Conservation (phyloP, 2,888 invertebrate species). For the Sarcophaga variegata region DNA sequence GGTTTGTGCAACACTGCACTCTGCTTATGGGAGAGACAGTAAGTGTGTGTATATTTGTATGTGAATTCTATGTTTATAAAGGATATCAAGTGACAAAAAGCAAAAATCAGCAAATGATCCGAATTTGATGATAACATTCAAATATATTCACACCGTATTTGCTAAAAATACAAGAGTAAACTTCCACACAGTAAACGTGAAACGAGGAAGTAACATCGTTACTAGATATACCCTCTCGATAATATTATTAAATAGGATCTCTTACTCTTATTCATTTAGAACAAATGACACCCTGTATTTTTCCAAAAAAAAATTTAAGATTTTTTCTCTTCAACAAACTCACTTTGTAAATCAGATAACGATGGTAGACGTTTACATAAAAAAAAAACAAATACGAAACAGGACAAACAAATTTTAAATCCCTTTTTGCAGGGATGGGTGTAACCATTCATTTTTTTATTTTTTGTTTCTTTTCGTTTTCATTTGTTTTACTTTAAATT, state of each 20-base stretch:
- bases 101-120: slow-evolving; percentile 69
- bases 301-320: not conserved
- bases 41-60: not conserved
- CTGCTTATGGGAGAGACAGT: not conserved
- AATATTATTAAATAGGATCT: slow-evolving; percentile 62
- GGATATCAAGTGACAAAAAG: slow-evolving; percentile 75
- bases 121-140: slow-evolving; percentile 61
- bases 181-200: not conserved
- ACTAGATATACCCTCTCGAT: slow-evolving; percentile 39
- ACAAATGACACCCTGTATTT: slow-evolving; percentile 46
- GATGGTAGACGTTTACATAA: slow-evolving; percentile 55
- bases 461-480: not conserved
- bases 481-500: slow-evolving; percentile 12
- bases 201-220: slow-evolving; percentile 20
- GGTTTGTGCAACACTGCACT: slow-evolving; percentile 39
- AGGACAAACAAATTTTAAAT: slow-evolving; percentile 43
- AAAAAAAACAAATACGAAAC: slow-evolving; percentile 28
- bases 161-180: not conserved
- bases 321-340: not conserved
- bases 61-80: not conserved
- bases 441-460: not conserved
- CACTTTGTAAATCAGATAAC: slow-evolving; percentile 63
- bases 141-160: slow-evolving; percentile 65
- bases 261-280: slow-evolving; percentile 45
- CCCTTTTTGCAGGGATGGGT: not conserved